These are phyloP conservation scores for Acanthopleura granulata DNA, from an alignment of 2,888 invertebrate genomes.

Conservation along the genomic window DNA sequence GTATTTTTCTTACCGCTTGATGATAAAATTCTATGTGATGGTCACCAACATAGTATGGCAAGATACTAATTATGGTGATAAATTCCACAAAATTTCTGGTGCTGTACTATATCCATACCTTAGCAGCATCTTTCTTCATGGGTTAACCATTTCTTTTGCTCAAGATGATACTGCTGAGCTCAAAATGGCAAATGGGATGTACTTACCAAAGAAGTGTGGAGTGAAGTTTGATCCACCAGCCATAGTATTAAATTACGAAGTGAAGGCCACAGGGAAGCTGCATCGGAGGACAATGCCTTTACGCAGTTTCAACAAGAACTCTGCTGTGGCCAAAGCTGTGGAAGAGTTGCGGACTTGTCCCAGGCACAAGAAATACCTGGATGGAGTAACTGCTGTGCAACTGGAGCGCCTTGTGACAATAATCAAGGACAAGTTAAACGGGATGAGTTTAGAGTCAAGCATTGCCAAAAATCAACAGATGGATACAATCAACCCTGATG, in stretches of 20 bases:
- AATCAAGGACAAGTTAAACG: constrained; percentile 70
- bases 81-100: no score
- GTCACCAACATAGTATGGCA: no score
- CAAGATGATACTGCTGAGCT: not conserved
- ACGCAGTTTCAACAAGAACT: constrained; percentile 68
- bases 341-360: constrained; percentile 63
- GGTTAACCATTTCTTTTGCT: no score
- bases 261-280: constrained; percentile 52
- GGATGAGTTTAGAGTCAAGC: constrained; percentile 67
- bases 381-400: constrained; percentile 65
- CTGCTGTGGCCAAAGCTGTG: constrained; percentile 63
- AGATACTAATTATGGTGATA: no score
- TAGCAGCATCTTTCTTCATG: no score
- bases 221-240: constrained; percentile 68
- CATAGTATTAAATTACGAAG: constrained; percentile 64
- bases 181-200: constrained; percentile 1
- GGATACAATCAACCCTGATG: constrained; percentile 69
- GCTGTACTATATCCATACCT: no score
- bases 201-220: constrained; percentile 49
- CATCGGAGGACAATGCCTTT: constrained; percentile 71
- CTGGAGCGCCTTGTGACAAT: constrained; percentile 71
- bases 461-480: constrained; percentile 63
- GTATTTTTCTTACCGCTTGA: no score
- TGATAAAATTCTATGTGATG: no score
- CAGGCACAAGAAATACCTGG: constrained; percentile 67